Evolutionary conservation across 2,888 invertebrate genomes (phyloP), one percentile per base, ranked within the genome.

Genomic region (Ectemnius cavifrons): DNA sequence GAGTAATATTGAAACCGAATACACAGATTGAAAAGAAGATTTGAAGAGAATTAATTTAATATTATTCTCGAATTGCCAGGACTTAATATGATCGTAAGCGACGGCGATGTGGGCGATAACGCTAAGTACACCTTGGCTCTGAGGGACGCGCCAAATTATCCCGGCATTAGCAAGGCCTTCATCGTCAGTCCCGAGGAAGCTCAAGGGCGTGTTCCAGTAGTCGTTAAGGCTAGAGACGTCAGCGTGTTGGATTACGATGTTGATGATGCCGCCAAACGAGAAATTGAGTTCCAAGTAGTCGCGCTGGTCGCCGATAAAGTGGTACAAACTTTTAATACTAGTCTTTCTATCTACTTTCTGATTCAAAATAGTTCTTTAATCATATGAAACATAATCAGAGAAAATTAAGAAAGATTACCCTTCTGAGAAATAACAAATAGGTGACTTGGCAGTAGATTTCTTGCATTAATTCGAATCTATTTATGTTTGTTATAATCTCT

Each of bases 201-300:
- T 0, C 94, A 94, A 86, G 96, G 96, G 0, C 92, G 95, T 74
- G 95, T 95, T 0, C 95, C 96, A 0, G 93, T 96, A 0, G 94
- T 95, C 46, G 93, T 96, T 5, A 94, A 94, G 90, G 94, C 96
- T 0, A 92, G 92, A 67, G 93, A 96, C 86, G 93, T 94, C 2
- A 91, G 92, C 0, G 93, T 93, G 71, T 89, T 96, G 56, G 96
- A 96, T 89, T 96, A 94, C 76, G 96, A 96, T 87, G 93, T 94
- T 0, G 92, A 93, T 1, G 93, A 94, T 84, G 91, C 92, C 0
- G 91, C 92, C 0, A 91, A 92, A 75, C 92, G 95, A 47, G 89
- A 92, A 14, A 92, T 95, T 23, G 93, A 93, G 83, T 96, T 96
- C 78, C 94, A 95, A 84, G 93, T 96, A 16, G 92, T 94, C 0